A percentile compares a stretch with the other conserved stretches of the same genome.
phyloP scores from a whole-genome alignment of 2,797 vertebrate genomes.

The Melanotaenia trifasciata region DNA sequence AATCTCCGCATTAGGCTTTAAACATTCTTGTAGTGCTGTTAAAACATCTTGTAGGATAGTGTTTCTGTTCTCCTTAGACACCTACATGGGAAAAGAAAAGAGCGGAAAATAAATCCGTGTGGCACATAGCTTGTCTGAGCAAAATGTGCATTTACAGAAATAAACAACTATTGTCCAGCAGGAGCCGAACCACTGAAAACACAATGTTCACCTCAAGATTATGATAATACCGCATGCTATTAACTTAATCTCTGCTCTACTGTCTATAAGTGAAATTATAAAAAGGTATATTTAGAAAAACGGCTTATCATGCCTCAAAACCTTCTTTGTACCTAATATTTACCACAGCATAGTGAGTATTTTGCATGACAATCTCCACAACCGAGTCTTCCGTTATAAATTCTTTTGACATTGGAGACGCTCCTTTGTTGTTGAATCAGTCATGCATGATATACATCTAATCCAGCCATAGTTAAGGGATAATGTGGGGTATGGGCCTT shows the following conservation, averaged over 20 bases:
- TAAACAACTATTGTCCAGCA: neutral
- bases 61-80: conserved; percentile 93
- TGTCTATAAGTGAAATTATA: conserved; percentile 9
- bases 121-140: neutral
- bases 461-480: conserved; percentile 68
- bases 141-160: conserved; percentile 11
- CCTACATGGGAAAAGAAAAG: conserved; percentile 75
- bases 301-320: neutral
- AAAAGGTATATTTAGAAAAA: conserved; percentile 8
- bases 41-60: conserved; percentile 86
- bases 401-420: conserved; percentile 70
- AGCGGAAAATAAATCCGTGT: neutral
- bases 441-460: conserved; percentile 77
- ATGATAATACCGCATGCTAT: conserved; percentile 13
- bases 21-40: conserved; percentile 81
- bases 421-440: conserved; percentile 78
- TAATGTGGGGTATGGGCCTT: conserved; percentile 60
- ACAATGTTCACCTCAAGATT: conserved; percentile 28
- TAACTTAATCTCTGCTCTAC: conserved; percentile 39
- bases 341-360: neutral
- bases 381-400: conserved; percentile 66
- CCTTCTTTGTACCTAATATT: conserved; percentile 17
- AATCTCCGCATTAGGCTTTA: conserved; percentile 57
- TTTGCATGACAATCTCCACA: conserved; percentile 72
- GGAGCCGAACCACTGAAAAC: neutral